Evolutionary conservation across 2,797 vertebrate species (phyloP).

Genomic region (Bradypodion pumilum): DNA sequence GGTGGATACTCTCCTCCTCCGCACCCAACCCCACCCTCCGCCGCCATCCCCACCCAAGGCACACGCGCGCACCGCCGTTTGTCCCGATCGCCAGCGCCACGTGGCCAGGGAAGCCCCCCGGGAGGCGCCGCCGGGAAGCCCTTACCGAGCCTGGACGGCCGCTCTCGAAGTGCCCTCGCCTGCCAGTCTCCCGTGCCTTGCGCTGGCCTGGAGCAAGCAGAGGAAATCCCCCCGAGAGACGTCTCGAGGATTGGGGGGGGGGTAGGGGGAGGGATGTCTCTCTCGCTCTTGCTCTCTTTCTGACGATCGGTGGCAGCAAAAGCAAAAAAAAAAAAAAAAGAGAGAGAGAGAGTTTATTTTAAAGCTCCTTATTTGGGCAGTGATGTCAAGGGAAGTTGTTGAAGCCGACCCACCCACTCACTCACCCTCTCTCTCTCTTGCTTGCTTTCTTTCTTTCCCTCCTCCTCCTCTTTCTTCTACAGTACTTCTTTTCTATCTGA

Average conservation of each 20-base stretch:
- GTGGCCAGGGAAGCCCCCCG: neutral
- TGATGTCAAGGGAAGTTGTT: conserved; percentile 85
- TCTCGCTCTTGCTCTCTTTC: conserved; percentile 39
- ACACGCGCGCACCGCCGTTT: neutral
- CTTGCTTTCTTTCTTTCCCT: neutral
- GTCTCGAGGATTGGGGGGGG: no score
- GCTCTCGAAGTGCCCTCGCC: neutral
- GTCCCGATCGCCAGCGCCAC: neutral
- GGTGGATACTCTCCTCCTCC: neutral
- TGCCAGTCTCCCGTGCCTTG: no score
- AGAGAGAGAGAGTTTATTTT: no score
- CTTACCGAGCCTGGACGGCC: conserved; percentile 47
- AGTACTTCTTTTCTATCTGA: no score
- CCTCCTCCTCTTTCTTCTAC: neutral
- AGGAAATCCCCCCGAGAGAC: no score
- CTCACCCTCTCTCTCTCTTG: no score
- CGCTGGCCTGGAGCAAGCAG: no score
- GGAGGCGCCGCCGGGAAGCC: neutral
- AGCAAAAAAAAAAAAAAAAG: neutral
- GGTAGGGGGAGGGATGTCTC: no score
- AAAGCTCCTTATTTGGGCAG: conserved; percentile 88
- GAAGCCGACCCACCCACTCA: conserved; percentile 76
- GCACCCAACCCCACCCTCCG: neutral
- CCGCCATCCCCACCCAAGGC: no score
- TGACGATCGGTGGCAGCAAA: conserved; percentile 51